Percentiles rank a stretch among this genome's conserved stretches.
phyloP scores from a whole-genome alignment of 2,797 vertebrate genomes.

The Hemitrygon akajei region DNA sequence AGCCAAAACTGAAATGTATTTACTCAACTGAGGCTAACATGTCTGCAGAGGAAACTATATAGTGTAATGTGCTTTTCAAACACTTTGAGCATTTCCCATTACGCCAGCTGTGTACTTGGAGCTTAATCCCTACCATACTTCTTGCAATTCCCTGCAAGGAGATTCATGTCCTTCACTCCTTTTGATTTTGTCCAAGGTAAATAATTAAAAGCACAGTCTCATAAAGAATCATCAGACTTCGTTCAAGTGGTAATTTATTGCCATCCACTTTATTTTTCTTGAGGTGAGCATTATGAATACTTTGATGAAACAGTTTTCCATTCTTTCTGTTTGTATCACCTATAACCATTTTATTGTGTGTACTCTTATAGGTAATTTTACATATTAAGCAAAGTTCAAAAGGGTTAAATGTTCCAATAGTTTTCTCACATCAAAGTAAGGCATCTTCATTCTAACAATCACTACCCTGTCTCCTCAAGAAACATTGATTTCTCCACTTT shows the following conservation, averaged over 20 bases:
- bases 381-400: not conserved
- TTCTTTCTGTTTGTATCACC: not conserved
- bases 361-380: not conserved
- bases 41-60: not conserved
- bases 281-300: not conserved
- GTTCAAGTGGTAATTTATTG: not conserved
- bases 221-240: not conserved
- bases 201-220: not conserved
- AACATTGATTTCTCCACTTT: too few relatives aligned
- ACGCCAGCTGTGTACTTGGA: not conserved
- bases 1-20: not conserved
- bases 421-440: not conserved
- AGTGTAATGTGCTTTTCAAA: not conserved
- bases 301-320: not conserved
- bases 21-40: slow-evolving; percentile 17
- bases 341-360: not conserved
- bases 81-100: not conserved
- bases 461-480: too few relatives aligned
- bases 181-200: not conserved
- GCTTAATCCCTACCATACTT: not conserved
- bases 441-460: too few relatives aligned
- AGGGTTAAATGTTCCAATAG: not conserved
- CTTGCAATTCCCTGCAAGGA: not conserved
- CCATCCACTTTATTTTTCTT: not conserved
- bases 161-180: not conserved